Evolutionary conservation across 2,888 invertebrate species (phyloP).

Genomic region (Tethea ocularis): DNA sequence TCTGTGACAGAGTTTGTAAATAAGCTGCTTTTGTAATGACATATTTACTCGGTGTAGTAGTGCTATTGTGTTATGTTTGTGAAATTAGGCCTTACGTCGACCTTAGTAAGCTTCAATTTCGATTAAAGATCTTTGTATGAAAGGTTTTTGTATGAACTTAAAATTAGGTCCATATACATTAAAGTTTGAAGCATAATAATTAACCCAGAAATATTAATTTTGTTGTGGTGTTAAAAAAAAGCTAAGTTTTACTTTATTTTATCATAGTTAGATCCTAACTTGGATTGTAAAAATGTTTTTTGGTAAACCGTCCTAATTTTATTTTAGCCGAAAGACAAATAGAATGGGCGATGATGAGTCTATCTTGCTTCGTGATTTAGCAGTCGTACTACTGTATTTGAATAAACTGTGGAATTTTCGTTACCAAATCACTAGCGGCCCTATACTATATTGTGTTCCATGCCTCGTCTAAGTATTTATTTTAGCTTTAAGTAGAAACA

Average conservation of each 20-base stretch:
- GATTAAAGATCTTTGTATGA: background rate
- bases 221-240: no score
- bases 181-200: background rate
- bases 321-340: no score
- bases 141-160: background rate
- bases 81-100: no score
- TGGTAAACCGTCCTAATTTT: no score
- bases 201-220: background rate
- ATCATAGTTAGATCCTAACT: background rate
- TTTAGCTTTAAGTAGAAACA: slow-evolving; percentile 56
- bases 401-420: slow-evolving; percentile 26
- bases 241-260: no score
- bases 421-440: slow-evolving; percentile 50
- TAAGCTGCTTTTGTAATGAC: no score
- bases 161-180: background rate
- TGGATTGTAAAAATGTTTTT: no score
- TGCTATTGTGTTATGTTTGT: no score
- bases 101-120: background rate
- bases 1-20: no score
- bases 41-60: no score
- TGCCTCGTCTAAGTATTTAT: slow-evolving; percentile 68
- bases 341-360: no score
- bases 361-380: no score
- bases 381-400: background rate
- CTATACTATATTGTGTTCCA: slow-evolving; percentile 55